Percentiles rank a stretch among this genome's conserved stretches.
Evolutionary conservation across 2,113 vertebrate species (phyloP).

Genomic region (Ochotona curzoniae): DNA sequence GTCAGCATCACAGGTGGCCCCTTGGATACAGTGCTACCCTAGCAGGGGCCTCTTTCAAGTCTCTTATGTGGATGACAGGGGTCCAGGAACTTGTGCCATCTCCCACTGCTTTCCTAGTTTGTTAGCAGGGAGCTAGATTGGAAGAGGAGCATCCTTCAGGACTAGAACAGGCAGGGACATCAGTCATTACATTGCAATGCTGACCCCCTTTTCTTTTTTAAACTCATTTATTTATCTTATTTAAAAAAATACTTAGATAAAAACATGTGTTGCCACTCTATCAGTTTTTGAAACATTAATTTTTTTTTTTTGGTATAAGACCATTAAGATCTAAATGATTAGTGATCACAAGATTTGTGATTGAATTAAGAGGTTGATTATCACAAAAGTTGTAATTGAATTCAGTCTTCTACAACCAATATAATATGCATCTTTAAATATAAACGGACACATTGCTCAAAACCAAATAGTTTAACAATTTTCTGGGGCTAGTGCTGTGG

Average conservation of each 20-base stretch:
- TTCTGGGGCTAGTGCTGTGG: too few species aligned
- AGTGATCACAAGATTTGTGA: not conserved
- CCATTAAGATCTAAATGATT: not conserved
- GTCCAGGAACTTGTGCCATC: too few species aligned
- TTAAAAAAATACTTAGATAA: not conserved
- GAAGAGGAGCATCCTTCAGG: too few species aligned
- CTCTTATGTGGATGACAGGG: too few species aligned
- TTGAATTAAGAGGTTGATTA: not conserved
- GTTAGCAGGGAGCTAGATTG: too few species aligned
- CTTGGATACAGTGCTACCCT: too few species aligned
- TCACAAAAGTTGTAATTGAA: conserved; percentile 9
- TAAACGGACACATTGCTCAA: not conserved
- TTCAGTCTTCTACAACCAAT: not conserved
- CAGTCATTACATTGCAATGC: not conserved
- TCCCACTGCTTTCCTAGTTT: too few species aligned
- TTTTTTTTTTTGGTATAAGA: not conserved
- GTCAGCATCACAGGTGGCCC: too few species aligned
- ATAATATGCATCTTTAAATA: conserved; percentile 26
- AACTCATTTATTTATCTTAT: conserved; percentile 20
- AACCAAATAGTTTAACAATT: not conserved
- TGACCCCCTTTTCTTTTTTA: not conserved
- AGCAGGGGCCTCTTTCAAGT: too few species aligned
- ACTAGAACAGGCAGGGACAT: not conserved
- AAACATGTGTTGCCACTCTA: not conserved
- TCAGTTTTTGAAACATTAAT: conserved; percentile 2